These are phyloP conservation scores for Platycheirus rosarum DNA, from an alignment of 2,888 invertebrate species.

Conservation along the genomic window DNA sequence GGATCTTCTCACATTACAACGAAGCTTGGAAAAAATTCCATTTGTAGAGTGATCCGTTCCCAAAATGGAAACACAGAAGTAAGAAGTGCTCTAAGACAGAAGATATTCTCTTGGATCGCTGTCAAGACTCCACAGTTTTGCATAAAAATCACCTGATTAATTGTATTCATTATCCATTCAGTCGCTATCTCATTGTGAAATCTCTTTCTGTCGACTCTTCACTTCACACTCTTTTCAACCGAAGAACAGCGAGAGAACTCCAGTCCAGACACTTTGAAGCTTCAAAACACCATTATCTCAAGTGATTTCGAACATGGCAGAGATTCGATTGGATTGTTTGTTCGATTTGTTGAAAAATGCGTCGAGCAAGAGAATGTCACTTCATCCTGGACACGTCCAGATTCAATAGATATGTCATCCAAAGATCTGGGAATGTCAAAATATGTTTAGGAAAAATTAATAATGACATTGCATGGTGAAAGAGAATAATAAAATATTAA, in stretches of 20 bases:
- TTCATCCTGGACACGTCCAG: slow-evolving; percentile 14
- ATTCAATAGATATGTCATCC: slow-evolving; percentile 55
- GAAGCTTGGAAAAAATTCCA: slow-evolving; percentile 18
- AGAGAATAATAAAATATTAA: slow-evolving; percentile 16
- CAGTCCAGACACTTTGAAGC: too few relatives aligned
- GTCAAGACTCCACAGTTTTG: slow-evolving; percentile 48
- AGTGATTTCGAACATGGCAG: slow-evolving; percentile 40
- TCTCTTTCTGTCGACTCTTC: slow-evolving; percentile 20
- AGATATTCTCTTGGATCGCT: slow-evolving; percentile 34
- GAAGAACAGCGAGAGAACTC: too few relatives aligned
- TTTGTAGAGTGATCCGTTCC: neutral
- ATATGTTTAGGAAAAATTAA: slow-evolving; percentile 16
- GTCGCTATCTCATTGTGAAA: slow-evolving; percentile 51
- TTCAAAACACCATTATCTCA: slow-evolving; percentile 5
- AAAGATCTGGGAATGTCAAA: slow-evolving; percentile 9
- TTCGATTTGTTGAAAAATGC: slow-evolving; percentile 10
- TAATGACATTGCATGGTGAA: slow-evolving; percentile 40
- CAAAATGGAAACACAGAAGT: slow-evolving; percentile 21
- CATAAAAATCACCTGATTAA: slow-evolving; percentile 66
- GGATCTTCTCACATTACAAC: slow-evolving; percentile 29
- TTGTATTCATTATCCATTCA: slow-evolving; percentile 44
- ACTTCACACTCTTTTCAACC: slow-evolving; percentile 35
- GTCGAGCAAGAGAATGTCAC: slow-evolving; percentile 35
- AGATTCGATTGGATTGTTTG: neutral
- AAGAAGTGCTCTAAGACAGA: slow-evolving; percentile 4